A percentile compares a stretch with the other conserved stretches of the same genome.
phyloP scores from a whole-genome alignment of 2,888 invertebrate genomes.

The Parnassius glacialis region DNA sequence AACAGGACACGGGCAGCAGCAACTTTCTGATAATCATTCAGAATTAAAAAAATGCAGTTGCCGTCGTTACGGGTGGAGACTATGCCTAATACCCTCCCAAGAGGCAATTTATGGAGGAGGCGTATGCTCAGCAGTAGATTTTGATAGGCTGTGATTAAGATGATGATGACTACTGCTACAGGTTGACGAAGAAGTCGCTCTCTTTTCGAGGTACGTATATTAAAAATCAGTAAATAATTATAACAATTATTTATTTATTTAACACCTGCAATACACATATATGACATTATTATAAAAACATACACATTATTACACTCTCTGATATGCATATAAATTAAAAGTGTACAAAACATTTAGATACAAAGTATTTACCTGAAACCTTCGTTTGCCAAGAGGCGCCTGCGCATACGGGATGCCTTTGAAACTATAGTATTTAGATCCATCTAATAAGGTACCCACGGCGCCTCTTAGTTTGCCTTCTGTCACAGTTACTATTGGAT shows the following conservation, averaged over 20 bases:
- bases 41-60: too few relatives aligned
- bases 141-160: background rate
- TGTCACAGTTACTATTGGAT: constrained; percentile 52
- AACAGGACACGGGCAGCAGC: too few relatives aligned
- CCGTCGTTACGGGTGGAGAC: too few relatives aligned
- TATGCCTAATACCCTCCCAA: too few relatives aligned
- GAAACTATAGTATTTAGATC: constrained; percentile 47
- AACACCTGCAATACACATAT: too few relatives aligned
- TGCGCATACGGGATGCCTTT: constrained; percentile 76
- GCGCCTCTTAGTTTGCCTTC: constrained; percentile 55
- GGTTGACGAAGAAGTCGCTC: background rate
- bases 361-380: constrained; percentile 68
- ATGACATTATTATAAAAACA: too few relatives aligned
- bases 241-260: too few relatives aligned
- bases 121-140: background rate
- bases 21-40: too few relatives aligned
- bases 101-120: too few relatives aligned
- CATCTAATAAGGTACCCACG: constrained; percentile 43
- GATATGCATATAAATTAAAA: too few relatives aligned
- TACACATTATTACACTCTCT: too few relatives aligned
- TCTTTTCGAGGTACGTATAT: background rate
- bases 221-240: background rate
- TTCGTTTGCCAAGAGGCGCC: constrained; percentile 67
- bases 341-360: too few relatives aligned
- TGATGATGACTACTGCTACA: background rate